Evolutionary conservation across 2,888 invertebrate species (phyloP).

Genomic region (Noctua janthina): DNA sequence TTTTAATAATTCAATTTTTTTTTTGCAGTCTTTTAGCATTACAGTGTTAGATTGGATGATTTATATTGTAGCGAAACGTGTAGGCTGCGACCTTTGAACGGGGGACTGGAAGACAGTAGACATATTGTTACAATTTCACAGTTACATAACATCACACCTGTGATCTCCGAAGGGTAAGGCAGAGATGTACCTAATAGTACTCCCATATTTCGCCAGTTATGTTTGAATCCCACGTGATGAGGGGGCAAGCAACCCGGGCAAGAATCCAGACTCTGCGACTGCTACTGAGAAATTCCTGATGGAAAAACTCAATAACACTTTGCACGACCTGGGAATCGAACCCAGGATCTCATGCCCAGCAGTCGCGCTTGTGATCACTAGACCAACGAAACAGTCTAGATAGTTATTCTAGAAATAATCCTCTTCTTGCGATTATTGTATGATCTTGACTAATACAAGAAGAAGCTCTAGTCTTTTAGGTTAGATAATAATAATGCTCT

Average conservation of each 20-base stretch:
- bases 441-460: neutral
- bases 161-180: neutral
- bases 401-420: neutral
- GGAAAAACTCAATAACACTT: no score
- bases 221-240: no score
- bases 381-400: no score
- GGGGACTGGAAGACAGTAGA: neutral
- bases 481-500: neutral
- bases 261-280: no score
- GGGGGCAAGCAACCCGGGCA: no score
- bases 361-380: no score
- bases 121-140: slow-evolving; percentile 16
- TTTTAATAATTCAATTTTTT: neutral
- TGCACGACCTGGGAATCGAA: no score
- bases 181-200: neutral
- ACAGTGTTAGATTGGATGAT: slow-evolving; percentile 33
- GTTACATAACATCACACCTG: slow-evolving; percentile 9
- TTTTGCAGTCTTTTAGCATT: slow-evolving; percentile 19
- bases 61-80: slow-evolving; percentile 35
- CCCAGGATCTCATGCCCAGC: no score
- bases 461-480: neutral
- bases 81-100: slow-evolving; percentile 25
- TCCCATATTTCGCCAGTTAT: no score
- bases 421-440: neutral
- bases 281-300: no score